A percentile compares a stretch with the other conserved stretches of the same genome.
These are phyloP conservation scores for Oscheius sp. DNA, from an alignment of 2,888 invertebrate species.

Conservation along the genomic window DNA sequence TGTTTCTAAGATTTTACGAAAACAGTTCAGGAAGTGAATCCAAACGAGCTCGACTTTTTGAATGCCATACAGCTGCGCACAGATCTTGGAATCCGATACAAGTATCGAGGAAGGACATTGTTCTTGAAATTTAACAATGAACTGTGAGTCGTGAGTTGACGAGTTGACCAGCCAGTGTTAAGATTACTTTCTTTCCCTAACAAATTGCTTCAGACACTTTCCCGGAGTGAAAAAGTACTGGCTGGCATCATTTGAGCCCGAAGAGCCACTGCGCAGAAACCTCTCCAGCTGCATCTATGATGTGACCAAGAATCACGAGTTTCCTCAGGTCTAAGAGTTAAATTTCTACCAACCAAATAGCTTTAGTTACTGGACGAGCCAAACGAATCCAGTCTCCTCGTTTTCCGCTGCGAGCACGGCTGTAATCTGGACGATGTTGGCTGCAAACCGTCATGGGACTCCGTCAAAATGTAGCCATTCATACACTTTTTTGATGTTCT, in stretches of 20 bases:
- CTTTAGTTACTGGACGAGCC: slow-evolving; percentile 25
- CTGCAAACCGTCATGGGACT: slow-evolving; percentile 13
- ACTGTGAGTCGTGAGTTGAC: slow-evolving; percentile 5
- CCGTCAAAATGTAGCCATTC: slow-evolving; percentile 15
- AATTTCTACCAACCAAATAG: not conserved
- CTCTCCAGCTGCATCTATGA: slow-evolving; percentile 20
- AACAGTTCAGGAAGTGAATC: slow-evolving; percentile 19
- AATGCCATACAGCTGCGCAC: not conserved
- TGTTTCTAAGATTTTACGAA: not conserved
- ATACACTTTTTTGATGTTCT: not conserved
- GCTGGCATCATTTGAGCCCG: slow-evolving; percentile 9
- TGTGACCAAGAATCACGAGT: slow-evolving; percentile 24
- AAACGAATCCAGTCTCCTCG: slow-evolving; percentile 9
- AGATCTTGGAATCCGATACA: slow-evolving; percentile 2
- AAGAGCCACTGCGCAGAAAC: not conserved
- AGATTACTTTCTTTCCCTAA: not conserved
- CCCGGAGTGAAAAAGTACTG: slow-evolving; percentile 21
- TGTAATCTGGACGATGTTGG: slow-evolving; percentile 15
- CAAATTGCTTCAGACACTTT: not conserved
- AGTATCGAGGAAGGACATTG: slow-evolving; percentile 6
- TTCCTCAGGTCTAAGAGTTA: slow-evolving; percentile 10
- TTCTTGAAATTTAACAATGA: slow-evolving; percentile 21
- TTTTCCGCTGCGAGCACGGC: slow-evolving; percentile 18
- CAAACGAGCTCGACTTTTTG: slow-evolving; percentile 13
- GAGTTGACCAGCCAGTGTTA: not conserved